phyloP scores from a whole-genome alignment of 2,888 invertebrate genomes.

The Nudaria mundana region DNA sequence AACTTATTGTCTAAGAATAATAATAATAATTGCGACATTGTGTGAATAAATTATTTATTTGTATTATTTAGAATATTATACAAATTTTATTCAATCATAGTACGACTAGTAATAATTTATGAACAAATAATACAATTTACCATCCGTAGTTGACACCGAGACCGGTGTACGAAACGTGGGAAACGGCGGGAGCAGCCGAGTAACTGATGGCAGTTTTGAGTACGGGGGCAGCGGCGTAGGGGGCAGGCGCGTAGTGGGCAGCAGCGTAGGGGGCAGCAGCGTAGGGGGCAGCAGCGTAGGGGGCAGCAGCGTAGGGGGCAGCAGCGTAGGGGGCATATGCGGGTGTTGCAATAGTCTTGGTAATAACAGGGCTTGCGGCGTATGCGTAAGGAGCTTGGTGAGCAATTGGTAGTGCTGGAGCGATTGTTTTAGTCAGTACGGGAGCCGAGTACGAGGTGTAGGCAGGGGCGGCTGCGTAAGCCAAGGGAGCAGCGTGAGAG shows the following conservation, averaged over 20 bases:
- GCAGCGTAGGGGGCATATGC: constrained; percentile 17
- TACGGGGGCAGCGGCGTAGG: constrained; percentile 44
- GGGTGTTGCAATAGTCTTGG: constrained; percentile 34
- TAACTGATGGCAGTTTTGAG: constrained; percentile 55
- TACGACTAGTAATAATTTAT: constrained; percentile 4
- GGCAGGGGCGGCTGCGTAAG: constrained; percentile 53
- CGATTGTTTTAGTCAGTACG: constrained; percentile 54
- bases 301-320: constrained; percentile 22
- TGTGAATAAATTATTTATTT: background rate
- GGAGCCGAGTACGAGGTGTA: constrained; percentile 44
- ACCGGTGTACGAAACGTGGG: constrained; percentile 55
- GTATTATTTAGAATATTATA: background rate
- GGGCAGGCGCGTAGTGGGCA: constrained; percentile 34
- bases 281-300: constrained; percentile 48
- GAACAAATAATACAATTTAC: constrained; percentile 39
- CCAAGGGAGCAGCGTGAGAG: constrained; percentile 27
- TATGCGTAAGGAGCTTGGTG: constrained; percentile 63
- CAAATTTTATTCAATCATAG: constrained; percentile 2
- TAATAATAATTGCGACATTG: no score
- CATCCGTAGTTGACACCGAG: constrained; percentile 74
- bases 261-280: background rate
- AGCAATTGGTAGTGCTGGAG: constrained; percentile 53
- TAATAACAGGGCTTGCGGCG: constrained; percentile 45
- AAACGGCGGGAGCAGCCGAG: constrained; percentile 49
- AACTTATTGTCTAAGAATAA: no score